Conservation (phyloP, 2,888 invertebrate species). For the Tenodera sinensis region DNA sequence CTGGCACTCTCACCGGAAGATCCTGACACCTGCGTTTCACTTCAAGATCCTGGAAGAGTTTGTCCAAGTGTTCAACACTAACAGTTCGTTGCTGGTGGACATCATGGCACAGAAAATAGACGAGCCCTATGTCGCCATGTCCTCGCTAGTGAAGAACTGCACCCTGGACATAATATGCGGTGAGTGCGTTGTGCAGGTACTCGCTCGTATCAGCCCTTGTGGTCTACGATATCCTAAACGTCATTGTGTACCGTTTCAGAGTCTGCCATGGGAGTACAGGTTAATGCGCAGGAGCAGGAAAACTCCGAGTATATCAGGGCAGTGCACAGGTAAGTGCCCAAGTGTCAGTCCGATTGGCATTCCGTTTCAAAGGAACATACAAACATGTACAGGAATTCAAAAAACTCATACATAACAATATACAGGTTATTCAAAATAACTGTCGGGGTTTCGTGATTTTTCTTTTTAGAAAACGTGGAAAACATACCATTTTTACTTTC, state of each 20-base stretch:
- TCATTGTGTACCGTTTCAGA: neutral
- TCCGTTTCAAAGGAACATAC: too few species aligned
- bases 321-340: neutral
- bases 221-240: too few species aligned
- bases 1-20: conserved; percentile 20
- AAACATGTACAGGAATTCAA: too few species aligned
- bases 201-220: too few species aligned
- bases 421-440: too few species aligned
- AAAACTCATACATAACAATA: too few species aligned
- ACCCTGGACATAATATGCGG: conserved; percentile 27
- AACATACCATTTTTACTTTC: too few species aligned
- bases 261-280: neutral
- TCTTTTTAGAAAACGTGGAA: too few species aligned
- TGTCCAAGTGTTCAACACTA: conserved; percentile 3
- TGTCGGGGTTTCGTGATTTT: too few species aligned
- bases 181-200: neutral
- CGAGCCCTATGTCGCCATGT: neutral
- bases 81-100: conserved; percentile 6
- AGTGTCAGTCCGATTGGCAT: too few species aligned
- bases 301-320: neutral
- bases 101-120: neutral
- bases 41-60: conserved; percentile 25
- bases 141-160: neutral
- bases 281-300: neutral
- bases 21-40: conserved; percentile 26